A percentile compares a stretch with the other conserved stretches of the same genome.
Evolutionary conservation across 2,888 invertebrate genomes (phyloP).

Genomic region (Crepidodera aurea): DNA sequence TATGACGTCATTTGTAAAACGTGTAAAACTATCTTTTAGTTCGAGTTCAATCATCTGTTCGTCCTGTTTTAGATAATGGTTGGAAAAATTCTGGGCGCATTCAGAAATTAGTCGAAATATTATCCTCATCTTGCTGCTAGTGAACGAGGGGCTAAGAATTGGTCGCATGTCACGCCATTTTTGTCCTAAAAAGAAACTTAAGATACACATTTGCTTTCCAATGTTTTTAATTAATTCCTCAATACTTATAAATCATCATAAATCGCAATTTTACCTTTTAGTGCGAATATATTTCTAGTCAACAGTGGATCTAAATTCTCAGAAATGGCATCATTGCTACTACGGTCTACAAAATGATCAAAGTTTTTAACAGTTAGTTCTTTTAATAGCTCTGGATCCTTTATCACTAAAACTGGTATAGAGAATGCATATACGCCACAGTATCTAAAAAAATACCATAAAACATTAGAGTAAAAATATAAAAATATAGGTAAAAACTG

Average conservation of each 20-base stretch:
- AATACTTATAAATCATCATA: too few relatives aligned
- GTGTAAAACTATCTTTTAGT: too few relatives aligned
- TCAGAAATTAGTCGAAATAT: constrained; percentile 37
- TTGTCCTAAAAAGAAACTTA: not conserved
- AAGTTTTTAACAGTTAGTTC: constrained; percentile 48
- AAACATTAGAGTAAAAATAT: not conserved
- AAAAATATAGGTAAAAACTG: not conserved
- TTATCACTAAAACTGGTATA: constrained; percentile 48
- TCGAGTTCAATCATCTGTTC: not conserved
- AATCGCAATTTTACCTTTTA: too few relatives aligned
- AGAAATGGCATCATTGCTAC: constrained; percentile 39
- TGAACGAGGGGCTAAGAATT: too few relatives aligned
- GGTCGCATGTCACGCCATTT: not conserved
- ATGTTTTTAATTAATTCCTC: too few relatives aligned
- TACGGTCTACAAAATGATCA: constrained; percentile 49
- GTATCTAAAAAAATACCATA: constrained; percentile 32
- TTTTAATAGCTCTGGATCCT: constrained; percentile 55
- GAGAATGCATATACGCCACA: constrained; percentile 39
- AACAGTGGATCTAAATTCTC: constrained; percentile 47
- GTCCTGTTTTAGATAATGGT: constrained; percentile 4
- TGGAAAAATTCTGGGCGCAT: too few relatives aligned
- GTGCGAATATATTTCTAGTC: constrained; percentile 30
- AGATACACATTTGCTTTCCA: too few relatives aligned
- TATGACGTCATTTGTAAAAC: too few relatives aligned
- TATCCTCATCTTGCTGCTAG: not conserved